phyloP scores from a whole-genome alignment of 2,797 vertebrate genomes.

The Hoplostethus mediterraneus region DNA sequence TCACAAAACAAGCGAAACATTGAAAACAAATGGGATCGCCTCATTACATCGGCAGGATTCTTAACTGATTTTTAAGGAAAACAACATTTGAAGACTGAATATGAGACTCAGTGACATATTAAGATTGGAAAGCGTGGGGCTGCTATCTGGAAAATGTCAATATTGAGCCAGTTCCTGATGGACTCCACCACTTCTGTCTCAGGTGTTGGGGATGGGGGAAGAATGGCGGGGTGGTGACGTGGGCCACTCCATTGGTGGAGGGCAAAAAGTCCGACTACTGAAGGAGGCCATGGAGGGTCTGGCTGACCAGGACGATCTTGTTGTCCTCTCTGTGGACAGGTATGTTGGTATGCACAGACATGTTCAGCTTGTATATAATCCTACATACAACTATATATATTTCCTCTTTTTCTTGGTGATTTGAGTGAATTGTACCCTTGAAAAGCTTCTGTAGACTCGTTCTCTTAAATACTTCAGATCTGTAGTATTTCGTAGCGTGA shows the following conservation, averaged over 20 bases:
- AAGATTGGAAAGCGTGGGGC: not conserved
- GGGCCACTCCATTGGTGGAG: conserved; percentile 92
- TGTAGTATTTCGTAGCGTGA: too few relatives aligned
- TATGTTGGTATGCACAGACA: conserved; percentile 61
- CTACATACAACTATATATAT: not conserved
- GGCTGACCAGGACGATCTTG: conserved; percentile 88
- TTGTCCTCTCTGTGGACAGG: conserved; percentile 94
- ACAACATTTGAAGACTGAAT: not conserved
- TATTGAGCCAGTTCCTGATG: not conserved
- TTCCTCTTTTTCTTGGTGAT: too few relatives aligned
- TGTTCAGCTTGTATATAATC: not conserved
- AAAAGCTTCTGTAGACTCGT: too few relatives aligned
- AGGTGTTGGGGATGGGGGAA: conserved; percentile 95
- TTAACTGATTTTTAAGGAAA: not conserved
- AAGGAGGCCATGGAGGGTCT: conserved; percentile 89
- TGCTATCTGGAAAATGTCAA: not conserved
- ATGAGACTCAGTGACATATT: too few relatives aligned
- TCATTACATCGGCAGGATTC: not conserved
- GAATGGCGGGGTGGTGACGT: conserved; percentile 94
- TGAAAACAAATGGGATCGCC: too few relatives aligned
- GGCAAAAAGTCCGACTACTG: conserved; percentile 95
- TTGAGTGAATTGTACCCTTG: too few relatives aligned
- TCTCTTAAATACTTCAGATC: too few relatives aligned
- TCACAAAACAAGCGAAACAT: not conserved
- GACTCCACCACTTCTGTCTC: conserved; percentile 22